Evolutionary conservation across 2,888 invertebrate genomes (phyloP).

Genomic region (Torymus aiolomorphi): DNA sequence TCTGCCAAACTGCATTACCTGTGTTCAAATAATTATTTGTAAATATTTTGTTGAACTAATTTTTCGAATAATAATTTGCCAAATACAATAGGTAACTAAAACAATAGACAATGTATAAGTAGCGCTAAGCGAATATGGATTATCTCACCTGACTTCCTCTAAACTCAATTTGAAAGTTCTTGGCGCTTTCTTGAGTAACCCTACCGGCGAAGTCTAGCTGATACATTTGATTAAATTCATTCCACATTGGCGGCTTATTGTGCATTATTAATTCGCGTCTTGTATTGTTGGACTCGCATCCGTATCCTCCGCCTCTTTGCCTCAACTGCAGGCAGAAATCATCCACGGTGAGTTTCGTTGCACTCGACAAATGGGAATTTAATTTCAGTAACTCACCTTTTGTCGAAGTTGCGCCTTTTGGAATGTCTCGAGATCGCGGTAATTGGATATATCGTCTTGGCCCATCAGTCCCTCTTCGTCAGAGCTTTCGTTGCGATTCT

Average conservation of each 20-base stretch:
- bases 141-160: slow-evolving; percentile 91
- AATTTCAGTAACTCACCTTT: slow-evolving; percentile 80
- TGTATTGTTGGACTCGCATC: slow-evolving; percentile 68
- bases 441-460: slow-evolving; percentile 81
- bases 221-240: slow-evolving; percentile 99
- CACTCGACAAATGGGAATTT: neutral
- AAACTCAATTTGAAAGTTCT: slow-evolving; percentile 99
- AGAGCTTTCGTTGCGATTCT: slow-evolving; percentile 88
- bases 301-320: slow-evolving; percentile 71
- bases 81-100: neutral
- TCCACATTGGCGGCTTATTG: slow-evolving; percentile 99
- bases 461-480: slow-evolving; percentile 84
- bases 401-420: slow-evolving; percentile 94
- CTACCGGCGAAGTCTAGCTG: slow-evolving; percentile 99
- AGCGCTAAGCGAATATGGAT: slow-evolving; percentile 11
- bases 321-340: slow-evolving; percentile 80
- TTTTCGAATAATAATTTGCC: neutral
- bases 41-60: neutral
- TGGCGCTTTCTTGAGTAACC: slow-evolving; percentile 99
- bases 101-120: neutral
- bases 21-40: slow-evolving; percentile 49
- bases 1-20: slow-evolving; percentile 99
- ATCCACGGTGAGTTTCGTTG: neutral
- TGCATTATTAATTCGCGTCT: slow-evolving; percentile 92
- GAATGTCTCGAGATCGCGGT: slow-evolving; percentile 91